A percentile compares a stretch with the other conserved stretches of the same genome.
These are phyloP conservation scores for Microtus pennsylvanicus DNA, from an alignment of 2,113 vertebrate genomes.

Conservation along the genomic window DNA sequence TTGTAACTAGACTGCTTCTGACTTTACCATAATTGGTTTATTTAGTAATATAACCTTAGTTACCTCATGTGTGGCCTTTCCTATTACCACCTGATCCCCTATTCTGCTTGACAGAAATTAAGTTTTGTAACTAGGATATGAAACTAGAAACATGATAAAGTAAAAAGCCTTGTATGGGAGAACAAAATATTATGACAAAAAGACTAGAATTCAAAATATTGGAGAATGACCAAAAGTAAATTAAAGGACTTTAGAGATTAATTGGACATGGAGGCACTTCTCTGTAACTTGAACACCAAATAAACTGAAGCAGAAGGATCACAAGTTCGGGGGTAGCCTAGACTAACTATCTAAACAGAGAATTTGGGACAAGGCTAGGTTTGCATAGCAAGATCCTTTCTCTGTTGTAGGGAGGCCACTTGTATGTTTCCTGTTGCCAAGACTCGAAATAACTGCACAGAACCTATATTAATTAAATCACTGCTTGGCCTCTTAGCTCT, in stretches of 20 bases:
- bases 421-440: no score
- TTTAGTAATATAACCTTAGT: background rate
- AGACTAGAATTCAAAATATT: background rate
- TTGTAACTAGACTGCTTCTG: background rate
- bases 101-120: background rate
- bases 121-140: background rate
- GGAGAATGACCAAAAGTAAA: conserved; percentile 55
- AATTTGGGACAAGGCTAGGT: background rate
- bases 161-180: background rate
- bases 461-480: no score
- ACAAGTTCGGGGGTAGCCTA: background rate
- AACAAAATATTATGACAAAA: conserved; percentile 43
- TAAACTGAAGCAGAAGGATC: background rate
- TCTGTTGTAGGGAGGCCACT: no score
- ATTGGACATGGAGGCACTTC: background rate
- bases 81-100: background rate
- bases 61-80: background rate
- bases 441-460: no score
- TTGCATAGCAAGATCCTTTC: background rate
- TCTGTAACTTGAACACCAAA: background rate
- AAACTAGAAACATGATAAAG: background rate
- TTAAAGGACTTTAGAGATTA: conserved; percentile 50
- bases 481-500: no score
- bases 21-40: background rate
- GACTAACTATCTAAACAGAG: background rate